A percentile compares a stretch with the other conserved stretches of the same genome.
Conservation (phyloP, 2,888 invertebrate species). For the Stegophylla sp. region DNA sequence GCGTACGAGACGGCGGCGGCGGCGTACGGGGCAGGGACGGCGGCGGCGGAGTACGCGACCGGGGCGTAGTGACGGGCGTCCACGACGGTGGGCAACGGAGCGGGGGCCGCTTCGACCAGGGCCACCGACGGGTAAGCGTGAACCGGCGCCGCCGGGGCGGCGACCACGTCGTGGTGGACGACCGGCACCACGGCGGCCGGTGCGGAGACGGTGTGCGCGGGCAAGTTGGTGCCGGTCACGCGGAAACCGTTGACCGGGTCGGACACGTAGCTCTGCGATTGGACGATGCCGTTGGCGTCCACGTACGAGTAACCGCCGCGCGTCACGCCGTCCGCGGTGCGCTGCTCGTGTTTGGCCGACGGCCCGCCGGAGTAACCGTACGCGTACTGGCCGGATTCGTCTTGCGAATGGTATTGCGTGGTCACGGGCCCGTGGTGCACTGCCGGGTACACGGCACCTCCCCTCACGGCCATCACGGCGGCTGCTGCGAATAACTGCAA, state of each 20-base stretch:
- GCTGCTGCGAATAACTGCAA: conserved; percentile 39
- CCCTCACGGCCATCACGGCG: background rate
- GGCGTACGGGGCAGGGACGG: background rate
- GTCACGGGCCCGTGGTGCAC: conserved; percentile 53
- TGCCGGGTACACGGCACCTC: conserved; percentile 47
- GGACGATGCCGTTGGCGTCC: conserved; percentile 72
- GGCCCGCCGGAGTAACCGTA: conserved; percentile 64
- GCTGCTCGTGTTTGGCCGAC: conserved; percentile 63
- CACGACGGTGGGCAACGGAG: background rate
- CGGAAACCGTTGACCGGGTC: conserved; percentile 73
- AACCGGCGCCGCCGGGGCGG: background rate
- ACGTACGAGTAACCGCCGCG: conserved; percentile 72
- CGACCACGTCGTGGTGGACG: background rate
- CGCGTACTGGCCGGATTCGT: conserved; percentile 65
- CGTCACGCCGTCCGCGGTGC: conserved; percentile 65
- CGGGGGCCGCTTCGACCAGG: background rate
- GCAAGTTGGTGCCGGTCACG: conserved; percentile 73
- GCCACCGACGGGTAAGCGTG: background rate
- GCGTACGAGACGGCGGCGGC: background rate
- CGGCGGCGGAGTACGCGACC: conserved; percentile 4
- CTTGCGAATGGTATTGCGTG: conserved; percentile 63
- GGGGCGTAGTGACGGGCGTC: conserved; percentile 37
- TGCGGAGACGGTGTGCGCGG: conserved; percentile 62
- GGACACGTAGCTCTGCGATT: conserved; percentile 72
- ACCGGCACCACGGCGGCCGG: conserved; percentile 15